These are phyloP conservation scores for Pomacea canaliculata DNA, from an alignment of 2,888 invertebrate species.

Conservation along the genomic window DNA sequence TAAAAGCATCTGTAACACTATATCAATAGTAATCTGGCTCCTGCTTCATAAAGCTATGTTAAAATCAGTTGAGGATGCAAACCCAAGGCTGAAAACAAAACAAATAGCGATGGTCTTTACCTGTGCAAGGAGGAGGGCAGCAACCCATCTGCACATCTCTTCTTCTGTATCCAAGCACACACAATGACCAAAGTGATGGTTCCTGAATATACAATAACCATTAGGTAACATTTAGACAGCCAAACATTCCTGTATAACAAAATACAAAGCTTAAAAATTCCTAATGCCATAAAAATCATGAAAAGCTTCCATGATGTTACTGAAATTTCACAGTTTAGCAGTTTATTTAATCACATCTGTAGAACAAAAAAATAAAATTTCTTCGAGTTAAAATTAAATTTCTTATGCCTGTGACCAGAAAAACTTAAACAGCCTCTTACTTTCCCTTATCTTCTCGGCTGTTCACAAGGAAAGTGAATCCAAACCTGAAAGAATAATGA, in stretches of 20 bases:
- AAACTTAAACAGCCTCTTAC: not conserved
- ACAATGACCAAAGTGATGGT: conserved; percentile 31
- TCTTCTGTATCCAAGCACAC: conserved; percentile 30
- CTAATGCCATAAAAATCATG: too few relatives aligned
- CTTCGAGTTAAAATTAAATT: too few relatives aligned
- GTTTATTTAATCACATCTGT: too few relatives aligned
- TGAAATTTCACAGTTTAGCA: too few relatives aligned
- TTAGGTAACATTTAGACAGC: not conserved
- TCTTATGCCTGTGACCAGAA: not conserved
- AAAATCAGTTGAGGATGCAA: not conserved
- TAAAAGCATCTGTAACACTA: too few relatives aligned
- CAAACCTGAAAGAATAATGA: conserved; percentile 15
- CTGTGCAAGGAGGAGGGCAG: conserved; percentile 30
- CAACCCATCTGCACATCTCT: conserved; percentile 33
- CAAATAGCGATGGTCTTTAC: conserved; percentile 8
- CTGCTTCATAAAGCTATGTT: not conserved
- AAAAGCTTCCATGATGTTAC: too few relatives aligned
- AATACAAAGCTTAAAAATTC: too few relatives aligned
- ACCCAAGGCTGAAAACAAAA: not conserved
- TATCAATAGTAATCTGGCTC: too few relatives aligned
- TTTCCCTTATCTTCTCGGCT: conserved; percentile 14
- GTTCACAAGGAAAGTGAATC: conserved; percentile 23
- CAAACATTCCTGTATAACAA: too few relatives aligned
- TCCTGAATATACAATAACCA: not conserved
- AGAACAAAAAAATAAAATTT: too few relatives aligned